Evolutionary conservation across 2,113 vertebrate genomes (phyloP), one percentile per base, ranked within the genome.

Genomic region (Pangasianodon gigas): DNA sequence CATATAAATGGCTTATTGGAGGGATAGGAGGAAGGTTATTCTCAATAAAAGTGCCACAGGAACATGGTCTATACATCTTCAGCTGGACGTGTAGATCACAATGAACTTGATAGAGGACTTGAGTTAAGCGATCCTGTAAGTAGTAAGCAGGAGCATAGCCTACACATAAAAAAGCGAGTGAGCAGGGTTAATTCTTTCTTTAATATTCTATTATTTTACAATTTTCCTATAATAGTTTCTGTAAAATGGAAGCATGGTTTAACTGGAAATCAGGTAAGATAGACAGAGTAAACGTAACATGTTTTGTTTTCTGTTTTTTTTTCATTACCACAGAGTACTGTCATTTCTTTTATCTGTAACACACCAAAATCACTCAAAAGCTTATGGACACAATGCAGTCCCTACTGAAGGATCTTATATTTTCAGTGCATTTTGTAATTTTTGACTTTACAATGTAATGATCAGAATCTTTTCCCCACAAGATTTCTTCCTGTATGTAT

Each of bases 1-100:
- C 84, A 92, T 93, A 94, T 92, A 95, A 96, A 95, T 94, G 93
- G 91, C 93, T 96, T 94, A 94, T 93, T 94, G 92, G 93, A 93
- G 94, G 90, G 91, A 92, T 37, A 93, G 91, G 92, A 92, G 91
- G 94, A 94, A 94, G 94, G 92, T 94, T 95, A 93, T 94, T 95
- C 95, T 95, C 94, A 95, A 95, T 95, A 95, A 95, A 94, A 91
- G 94, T 92, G 89, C 91, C 92, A 69, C 16, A 29, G 62, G 58
- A 86, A 51, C 81, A 85, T 6, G 6, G 41, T 6, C 79, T 44
- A 82, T 88, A 71, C 62, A 13, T 85, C 88, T 89, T 62, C 48
- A 16, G 11, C 69, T 65, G 69, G 88, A 89, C 0, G 56, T 16
- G 41, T 65, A 62, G 21, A 79, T 85, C 69, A 62, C 82, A 71